Percentiles rank a stretch among this genome's conserved stretches.
Evolutionary conservation across 2,888 invertebrate genomes (phyloP).

Genomic region (Tridacna gigas): DNA sequence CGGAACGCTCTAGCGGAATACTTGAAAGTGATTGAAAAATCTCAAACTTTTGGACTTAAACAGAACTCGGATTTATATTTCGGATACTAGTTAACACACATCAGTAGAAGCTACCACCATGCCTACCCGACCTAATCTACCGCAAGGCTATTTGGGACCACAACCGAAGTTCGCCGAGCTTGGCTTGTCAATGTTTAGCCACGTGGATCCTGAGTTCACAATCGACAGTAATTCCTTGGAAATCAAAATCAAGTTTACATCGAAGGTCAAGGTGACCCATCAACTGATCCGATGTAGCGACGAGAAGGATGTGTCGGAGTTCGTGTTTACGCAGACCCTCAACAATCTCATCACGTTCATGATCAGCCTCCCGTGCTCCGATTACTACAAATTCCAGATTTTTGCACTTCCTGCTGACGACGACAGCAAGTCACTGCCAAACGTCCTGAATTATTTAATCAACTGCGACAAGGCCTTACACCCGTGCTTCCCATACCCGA

Average conservation of each 20-base stretch:
- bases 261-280: conserved; percentile 74
- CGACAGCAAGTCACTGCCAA: conserved; percentile 82
- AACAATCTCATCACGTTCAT: conserved; percentile 70
- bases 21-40: too few relatives aligned
- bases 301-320: conserved; percentile 70
- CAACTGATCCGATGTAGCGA: conserved; percentile 72
- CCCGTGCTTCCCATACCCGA: conserved; percentile 80
- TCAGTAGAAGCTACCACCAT: conserved; percentile 33
- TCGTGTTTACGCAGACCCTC: conserved; percentile 77
- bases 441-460: conserved; percentile 84
- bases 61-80: neutral
- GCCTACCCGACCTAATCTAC: conserved; percentile 73
- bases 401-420: conserved; percentile 81
- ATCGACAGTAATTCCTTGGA: conserved; percentile 72
- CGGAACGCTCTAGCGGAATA: neutral
- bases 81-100: neutral
- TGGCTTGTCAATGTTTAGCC: conserved; percentile 70
- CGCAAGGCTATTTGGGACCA: conserved; percentile 76
- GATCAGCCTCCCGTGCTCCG: conserved; percentile 76
- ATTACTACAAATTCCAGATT: conserved; percentile 84
- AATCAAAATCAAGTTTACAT: conserved; percentile 70
- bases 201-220: conserved; percentile 69
- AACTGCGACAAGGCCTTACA: conserved; percentile 73
- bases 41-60: neutral
- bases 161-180: conserved; percentile 78